phyloP scores from a whole-genome alignment of 1,140 invertebrate genomes.

The Hormaphis cornu region DNA sequence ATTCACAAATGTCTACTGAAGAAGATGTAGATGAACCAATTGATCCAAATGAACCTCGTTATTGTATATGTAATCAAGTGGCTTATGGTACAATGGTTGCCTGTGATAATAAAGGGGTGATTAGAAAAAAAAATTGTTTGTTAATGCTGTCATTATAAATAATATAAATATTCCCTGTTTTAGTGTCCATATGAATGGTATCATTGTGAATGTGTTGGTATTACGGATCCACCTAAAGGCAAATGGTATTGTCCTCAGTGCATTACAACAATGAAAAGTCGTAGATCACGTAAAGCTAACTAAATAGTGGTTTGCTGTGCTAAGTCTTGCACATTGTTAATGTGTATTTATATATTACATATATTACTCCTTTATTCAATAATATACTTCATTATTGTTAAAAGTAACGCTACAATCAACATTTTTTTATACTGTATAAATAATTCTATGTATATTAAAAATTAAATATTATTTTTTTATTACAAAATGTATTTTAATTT shows the following conservation, averaged over 20 bases:
- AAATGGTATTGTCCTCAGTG: slow-evolving; percentile 98
- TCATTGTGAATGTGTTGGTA: slow-evolving; percentile 94
- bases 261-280: slow-evolving; percentile 71
- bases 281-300: slow-evolving; percentile 45
- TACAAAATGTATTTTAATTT: no score
- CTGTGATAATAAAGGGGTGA: slow-evolving; percentile 92
- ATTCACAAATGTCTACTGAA: slow-evolving; percentile 18
- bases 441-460: no score
- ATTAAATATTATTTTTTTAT: no score
- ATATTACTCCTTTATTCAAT: not conserved
- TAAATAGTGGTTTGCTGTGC: not conserved
- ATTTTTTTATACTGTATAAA: no score
- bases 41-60: slow-evolving; percentile 87
- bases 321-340: not conserved
- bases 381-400: no score
- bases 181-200: slow-evolving; percentile 98
- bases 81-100: slow-evolving; percentile 99
- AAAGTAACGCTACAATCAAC: no score
- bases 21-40: slow-evolving; percentile 16
- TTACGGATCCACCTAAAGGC: slow-evolving; percentile 89
- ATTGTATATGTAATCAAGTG: slow-evolving; percentile 96
- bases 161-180: slow-evolving; percentile 1
- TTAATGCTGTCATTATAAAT: no score
- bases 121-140: no score
- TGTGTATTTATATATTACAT: not conserved